Percentiles rank a stretch among this genome's conserved stretches.
Evolutionary conservation across 2,797 vertebrate genomes (phyloP).

Genomic region (Sebastes glaucus): DNA sequence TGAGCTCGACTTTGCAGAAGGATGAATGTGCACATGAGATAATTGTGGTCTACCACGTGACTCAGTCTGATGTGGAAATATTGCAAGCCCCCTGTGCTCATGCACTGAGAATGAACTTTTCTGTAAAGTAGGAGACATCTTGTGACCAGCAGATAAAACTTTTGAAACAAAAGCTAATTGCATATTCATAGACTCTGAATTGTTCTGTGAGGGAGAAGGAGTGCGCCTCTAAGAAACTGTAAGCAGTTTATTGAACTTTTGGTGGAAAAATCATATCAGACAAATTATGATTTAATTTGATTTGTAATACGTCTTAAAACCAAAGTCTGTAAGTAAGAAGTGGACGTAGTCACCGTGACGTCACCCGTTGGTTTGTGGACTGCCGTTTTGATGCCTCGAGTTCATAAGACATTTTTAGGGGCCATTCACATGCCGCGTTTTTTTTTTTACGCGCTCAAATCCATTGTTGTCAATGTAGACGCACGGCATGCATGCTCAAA

Average conservation of each 20-base stretch:
- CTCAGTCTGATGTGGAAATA: neutral
- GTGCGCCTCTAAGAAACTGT: neutral
- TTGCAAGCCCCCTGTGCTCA: neutral
- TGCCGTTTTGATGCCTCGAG: too few relatives aligned
- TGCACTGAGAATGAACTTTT: neutral
- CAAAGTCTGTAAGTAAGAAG: too few relatives aligned
- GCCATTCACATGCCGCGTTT: too few relatives aligned
- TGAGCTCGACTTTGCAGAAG: neutral
- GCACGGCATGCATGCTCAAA: too few relatives aligned
- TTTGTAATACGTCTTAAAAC: neutral
- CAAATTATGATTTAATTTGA: neutral
- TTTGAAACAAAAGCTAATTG: neutral
- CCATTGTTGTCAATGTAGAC: too few relatives aligned
- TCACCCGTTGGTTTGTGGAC: too few relatives aligned
- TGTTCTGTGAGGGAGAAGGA: neutral
- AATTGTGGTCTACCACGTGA: neutral
- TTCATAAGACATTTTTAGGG: too few relatives aligned
- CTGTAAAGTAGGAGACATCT: neutral
- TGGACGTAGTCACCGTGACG: too few relatives aligned
- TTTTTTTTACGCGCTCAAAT: too few relatives aligned
- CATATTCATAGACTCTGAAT: neutral
- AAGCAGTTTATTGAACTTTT: neutral
- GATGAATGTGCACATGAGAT: neutral
- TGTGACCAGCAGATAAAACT: neutral
- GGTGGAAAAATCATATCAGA: neutral